Evolutionary conservation across 2,888 invertebrate species (phyloP).

Genomic region (Synanthedon tipuliformis): DNA sequence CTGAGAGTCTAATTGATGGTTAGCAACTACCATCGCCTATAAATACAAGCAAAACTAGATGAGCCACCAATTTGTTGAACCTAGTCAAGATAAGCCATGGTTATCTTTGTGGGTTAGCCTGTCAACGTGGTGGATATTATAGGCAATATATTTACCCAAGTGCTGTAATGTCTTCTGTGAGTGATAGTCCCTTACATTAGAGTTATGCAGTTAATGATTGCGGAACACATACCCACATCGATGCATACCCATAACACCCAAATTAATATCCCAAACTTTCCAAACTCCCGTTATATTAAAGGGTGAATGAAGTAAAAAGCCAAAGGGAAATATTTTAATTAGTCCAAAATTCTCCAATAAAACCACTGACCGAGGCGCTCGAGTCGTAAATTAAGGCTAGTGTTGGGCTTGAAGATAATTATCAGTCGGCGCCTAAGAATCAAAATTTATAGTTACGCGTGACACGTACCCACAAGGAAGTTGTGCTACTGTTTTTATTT

Average conservation of each 20-base stretch:
- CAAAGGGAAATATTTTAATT: slow-evolving; percentile 48
- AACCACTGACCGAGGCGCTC: slow-evolving; percentile 35
- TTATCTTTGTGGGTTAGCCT: too few species aligned
- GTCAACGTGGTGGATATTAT: too few species aligned
- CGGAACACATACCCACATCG: not conserved
- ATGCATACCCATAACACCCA: slow-evolving; percentile 1
- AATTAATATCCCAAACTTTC: slow-evolving; percentile 31
- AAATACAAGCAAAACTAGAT: too few species aligned
- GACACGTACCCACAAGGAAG: slow-evolving; percentile 18
- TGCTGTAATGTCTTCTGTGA: too few species aligned
- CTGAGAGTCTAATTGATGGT: too few species aligned
- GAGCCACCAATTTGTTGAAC: too few species aligned
- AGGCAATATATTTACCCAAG: too few species aligned
- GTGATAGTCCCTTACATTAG: too few species aligned
- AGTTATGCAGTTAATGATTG: too few species aligned
- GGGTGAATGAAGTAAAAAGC: slow-evolving; percentile 30
- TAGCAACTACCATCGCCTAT: too few species aligned
- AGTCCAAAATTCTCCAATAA: slow-evolving; percentile 52
- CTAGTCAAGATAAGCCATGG: too few species aligned
- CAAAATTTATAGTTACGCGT: slow-evolving; percentile 41
- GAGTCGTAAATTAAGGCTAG: slow-evolving; percentile 47
- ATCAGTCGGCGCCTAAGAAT: slow-evolving; percentile 34
- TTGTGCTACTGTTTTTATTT: slow-evolving; percentile 55
- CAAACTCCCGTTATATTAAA: slow-evolving; percentile 10
- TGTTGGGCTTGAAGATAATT: slow-evolving; percentile 38